These are phyloP conservation scores for Arbacia lixula DNA, from an alignment of 53 echinoderm and acorn worm species.

Conservation along the genomic window DNA sequence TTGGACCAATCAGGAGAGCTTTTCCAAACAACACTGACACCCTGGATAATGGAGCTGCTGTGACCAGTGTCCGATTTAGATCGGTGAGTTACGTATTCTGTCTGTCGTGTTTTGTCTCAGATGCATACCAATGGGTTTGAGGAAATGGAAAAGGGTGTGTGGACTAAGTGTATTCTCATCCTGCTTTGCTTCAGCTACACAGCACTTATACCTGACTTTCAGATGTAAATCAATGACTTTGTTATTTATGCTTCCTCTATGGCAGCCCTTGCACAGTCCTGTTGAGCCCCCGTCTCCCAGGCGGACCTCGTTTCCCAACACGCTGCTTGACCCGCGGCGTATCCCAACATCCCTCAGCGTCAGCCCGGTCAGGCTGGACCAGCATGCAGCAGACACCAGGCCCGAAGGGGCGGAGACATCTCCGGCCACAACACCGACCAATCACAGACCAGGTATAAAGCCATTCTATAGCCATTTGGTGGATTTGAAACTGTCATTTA, in stretches of 20 bases:
- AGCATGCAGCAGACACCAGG: conserved; percentile 14
- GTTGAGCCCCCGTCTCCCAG: conserved; percentile 23
- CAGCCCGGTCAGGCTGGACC: conserved; percentile 14
- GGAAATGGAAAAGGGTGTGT: too few species aligned
- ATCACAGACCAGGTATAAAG: conserved; percentile 45
- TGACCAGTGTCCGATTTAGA: conserved; percentile 25
- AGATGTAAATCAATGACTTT: not conserved
- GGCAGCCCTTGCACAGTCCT: conserved; percentile 40
- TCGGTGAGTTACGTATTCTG: too few species aligned
- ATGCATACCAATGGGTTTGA: too few species aligned
- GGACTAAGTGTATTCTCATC: too few species aligned
- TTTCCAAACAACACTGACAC: conserved; percentile 25
- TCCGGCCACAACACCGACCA: conserved; percentile 32
- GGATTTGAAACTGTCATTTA: too few species aligned
- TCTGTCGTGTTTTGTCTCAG: too few species aligned
- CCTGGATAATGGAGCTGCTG: conserved; percentile 17
- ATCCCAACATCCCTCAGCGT: conserved; percentile 33
- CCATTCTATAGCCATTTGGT: too few species aligned
- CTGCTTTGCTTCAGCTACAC: too few species aligned
- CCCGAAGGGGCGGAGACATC: conserved; percentile 26
- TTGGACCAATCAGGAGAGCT: conserved; percentile 39
- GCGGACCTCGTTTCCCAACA: conserved; percentile 30
- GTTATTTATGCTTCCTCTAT: not conserved
- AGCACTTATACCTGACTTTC: too few species aligned
- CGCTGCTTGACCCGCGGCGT: conserved; percentile 8